These are phyloP conservation scores for Sitobion miscanthi DNA, from an alignment of 1,140 invertebrate genomes.

Conservation along the genomic window DNA sequence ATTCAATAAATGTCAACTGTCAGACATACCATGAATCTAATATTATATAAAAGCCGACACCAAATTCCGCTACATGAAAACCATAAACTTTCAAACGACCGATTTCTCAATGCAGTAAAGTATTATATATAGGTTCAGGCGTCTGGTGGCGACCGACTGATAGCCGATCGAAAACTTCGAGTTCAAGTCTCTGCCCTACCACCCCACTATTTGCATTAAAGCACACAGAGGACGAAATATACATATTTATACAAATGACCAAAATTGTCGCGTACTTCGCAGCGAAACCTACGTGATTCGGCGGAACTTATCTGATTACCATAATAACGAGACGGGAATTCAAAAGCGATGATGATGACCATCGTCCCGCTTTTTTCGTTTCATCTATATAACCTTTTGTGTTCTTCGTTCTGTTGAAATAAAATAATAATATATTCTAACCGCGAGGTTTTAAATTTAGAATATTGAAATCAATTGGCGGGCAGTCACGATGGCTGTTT, in stretches of 20 bases:
- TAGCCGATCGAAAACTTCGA: neutral
- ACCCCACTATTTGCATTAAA: neutral
- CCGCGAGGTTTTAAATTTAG: neutral
- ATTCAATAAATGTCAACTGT: neutral
- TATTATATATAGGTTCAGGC: neutral
- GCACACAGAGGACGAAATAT: neutral
- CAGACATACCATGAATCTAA: neutral
- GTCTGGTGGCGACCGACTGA: neutral
- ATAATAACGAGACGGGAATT: neutral
- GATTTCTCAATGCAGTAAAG: neutral
- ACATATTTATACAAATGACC: neutral
- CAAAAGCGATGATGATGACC: neutral
- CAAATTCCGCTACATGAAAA: neutral
- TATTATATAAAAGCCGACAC: neutral
- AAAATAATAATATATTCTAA: neutral
- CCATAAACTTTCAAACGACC: neutral
- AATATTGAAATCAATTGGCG: neutral
- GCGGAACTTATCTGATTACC: neutral
- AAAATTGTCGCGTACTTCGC: neutral
- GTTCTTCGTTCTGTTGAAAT: neutral
- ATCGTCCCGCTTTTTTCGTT: neutral
- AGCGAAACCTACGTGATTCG: neutral
- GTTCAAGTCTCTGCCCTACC: neutral
- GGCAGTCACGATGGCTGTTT: neutral
- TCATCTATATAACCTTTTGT: neutral